These are phyloP conservation scores for Bradypodion pumilum DNA, from an alignment of 2,797 vertebrate genomes.

Conservation along the genomic window DNA sequence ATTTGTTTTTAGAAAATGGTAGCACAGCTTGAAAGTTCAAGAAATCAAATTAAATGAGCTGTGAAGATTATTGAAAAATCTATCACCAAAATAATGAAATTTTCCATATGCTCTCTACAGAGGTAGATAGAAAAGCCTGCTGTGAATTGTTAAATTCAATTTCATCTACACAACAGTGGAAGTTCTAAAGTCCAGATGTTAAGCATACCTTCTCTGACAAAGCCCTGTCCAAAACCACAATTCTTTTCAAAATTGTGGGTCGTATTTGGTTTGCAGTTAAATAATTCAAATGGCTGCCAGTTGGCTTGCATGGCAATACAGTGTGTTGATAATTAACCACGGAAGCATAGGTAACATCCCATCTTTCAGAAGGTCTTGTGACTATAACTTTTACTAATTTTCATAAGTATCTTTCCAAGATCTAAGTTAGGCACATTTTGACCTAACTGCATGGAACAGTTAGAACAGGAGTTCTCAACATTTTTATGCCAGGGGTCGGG, in stretches of 20 bases:
- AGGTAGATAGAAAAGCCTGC: not conserved
- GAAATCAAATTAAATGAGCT: constrained; percentile 16
- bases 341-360: not conserved
- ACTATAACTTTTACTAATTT: no score
- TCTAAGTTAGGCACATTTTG: no score
- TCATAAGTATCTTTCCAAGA: no score
- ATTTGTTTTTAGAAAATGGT: constrained; percentile 5
- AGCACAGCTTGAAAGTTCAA: constrained; percentile 17
- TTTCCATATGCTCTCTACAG: not conserved
- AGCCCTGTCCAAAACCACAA: not conserved
- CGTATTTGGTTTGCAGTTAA: no score
- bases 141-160: not conserved
- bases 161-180: not conserved
- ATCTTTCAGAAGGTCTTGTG: no score
- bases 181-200: not conserved
- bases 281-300: not conserved
- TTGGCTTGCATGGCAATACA: not conserved
- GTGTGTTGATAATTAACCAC: not conserved
- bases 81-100: constrained; percentile 11
- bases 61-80: constrained; percentile 21
- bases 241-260: not conserved
- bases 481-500: no score
- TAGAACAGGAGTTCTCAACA: no score
- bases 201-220: not conserved
- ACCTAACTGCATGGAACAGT: no score